Evolutionary conservation across 1,140 invertebrate genomes (phyloP), one percentile per base, ranked within the genome.

Genomic region (Trichonephila clavata): DNA sequence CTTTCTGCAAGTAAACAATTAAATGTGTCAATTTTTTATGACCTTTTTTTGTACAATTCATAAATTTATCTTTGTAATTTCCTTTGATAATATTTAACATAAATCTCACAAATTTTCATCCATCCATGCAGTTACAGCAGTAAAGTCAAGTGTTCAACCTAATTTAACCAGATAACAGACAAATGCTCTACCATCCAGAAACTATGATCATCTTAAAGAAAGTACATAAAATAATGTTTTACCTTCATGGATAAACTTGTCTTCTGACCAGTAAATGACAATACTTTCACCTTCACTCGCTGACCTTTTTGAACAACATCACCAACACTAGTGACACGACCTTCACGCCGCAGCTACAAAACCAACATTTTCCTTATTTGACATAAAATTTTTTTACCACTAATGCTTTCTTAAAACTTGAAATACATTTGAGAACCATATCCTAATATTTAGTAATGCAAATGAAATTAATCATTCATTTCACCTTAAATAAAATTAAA

Each of bases 191-290:
- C 39, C 2, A 43, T 8, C 16, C 32, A 7, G 4, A 81, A 43
- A 81, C 16, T 50, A 43, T 50, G 18, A 4, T 5, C 16, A 32
- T 20, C 39, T 81, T 71, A 21, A 14, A 21, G 13, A 63, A 59
- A 18, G 10, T 65, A 21, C 6, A 65, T 65, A 10, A 8, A 65
- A 21, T 7, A 65, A 18, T 20, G 83, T 93, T 90, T 90, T 95
- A 96, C 96, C 95, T 99, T 99, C 97, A 99, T 99, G 27, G 98
- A 99, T 10, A 99, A 96, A 68, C 99, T 99, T 0, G 99, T 98
- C 95, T 99, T 99, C 95, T 99, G 98, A 5, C 98, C 98, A 87
- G 97, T 98, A 20, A 99, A 97, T 86, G 98, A 98, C 65, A 99
- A 95, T 1, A 99, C 98, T 97, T 99, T 99, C 94, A 98, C 98